Evolutionary conservation across 1,140 invertebrate species (phyloP), one percentile per base, ranked within the genome.

Genomic region (Bombyx mandarina): DNA sequence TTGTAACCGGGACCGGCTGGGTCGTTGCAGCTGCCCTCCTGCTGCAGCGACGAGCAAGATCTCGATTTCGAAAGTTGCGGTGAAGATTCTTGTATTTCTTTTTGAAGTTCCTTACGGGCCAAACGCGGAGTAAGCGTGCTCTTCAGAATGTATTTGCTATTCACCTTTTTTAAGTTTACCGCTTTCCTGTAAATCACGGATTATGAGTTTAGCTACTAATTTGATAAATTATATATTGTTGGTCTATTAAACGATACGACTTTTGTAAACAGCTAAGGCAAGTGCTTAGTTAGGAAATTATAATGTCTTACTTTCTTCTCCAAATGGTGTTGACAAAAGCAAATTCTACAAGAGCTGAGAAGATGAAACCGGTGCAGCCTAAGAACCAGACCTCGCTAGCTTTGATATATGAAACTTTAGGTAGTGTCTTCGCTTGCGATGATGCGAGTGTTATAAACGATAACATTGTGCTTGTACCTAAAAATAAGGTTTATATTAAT

Each of bases 301-400:
- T 12, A 7, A 43, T 12, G 43, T 88, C 90, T 86, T 88, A 94
- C 93, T 93, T 94, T 75, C 94, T 90, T 48, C 94, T 89, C 90
- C 94, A 96, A 73, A 96, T 96, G 0, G 93, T 95, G 75, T 96
- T 97, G 5, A 96, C 95, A 65, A 96, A 94, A n/a, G 95, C 95
- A 75, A 96, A 97, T 69, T 97, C 95, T 1, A 96, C 92, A 77
- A 97, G 90, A 5, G 94, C 94, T 10, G 93, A 92, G 75, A 96
- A 96, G 49, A 96, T 93, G 69, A 96, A 96, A 57, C 92, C 91
- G 1, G 92, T 94, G 72, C 95, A 96, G 0, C 93, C 94, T n/a
- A 96, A 85, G 72, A 95, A 96, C 94, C 96, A 96, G 52, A 96
- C 93, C 81, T 97, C 95, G 58, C 95, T 94, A 0, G 95, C 94